A percentile compares a stretch with the other conserved stretches of the same genome.
These are phyloP conservation scores for Dasypus novemcinctus DNA, from an alignment of 2,113 vertebrate species.

Conservation along the genomic window DNA sequence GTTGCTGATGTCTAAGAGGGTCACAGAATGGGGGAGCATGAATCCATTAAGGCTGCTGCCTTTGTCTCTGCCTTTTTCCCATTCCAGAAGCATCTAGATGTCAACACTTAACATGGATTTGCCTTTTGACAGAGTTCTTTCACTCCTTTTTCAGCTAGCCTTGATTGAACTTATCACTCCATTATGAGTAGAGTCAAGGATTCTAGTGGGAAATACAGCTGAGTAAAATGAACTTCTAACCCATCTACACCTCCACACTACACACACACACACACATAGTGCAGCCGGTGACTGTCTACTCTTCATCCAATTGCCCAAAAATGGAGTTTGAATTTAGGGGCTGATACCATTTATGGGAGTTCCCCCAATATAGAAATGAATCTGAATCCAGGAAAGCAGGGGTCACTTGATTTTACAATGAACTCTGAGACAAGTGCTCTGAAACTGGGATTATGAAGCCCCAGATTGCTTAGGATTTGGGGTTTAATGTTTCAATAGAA, in stretches of 20 bases:
- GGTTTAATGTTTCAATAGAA: not conserved
- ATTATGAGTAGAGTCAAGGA: not conserved
- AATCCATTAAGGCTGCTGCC: not conserved
- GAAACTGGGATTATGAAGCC: not conserved
- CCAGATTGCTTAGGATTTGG: not conserved
- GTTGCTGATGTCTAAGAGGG: fast-evolving
- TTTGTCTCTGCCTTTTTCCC: too few species aligned
- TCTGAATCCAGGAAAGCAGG: not conserved
- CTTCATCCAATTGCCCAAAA: not conserved
- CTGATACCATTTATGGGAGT: not conserved
- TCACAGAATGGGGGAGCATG: fast-evolving
- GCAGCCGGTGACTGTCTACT: not conserved
- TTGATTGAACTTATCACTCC: not conserved
- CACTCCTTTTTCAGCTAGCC: not conserved
- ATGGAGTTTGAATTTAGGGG: not conserved
- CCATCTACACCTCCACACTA: not conserved
- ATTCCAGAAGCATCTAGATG: too few species aligned
- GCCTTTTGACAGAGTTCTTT: not conserved
- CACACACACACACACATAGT: too few species aligned
- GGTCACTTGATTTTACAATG: fast-evolving
- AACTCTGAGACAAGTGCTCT: not conserved
- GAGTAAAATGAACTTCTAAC: not conserved
- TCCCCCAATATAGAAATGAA: not conserved
- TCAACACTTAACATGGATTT: fast-evolving
- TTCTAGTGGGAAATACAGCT: not conserved